phyloP scores from a whole-genome alignment of 2,113 vertebrate species.

The Apteryx mantelli region DNA sequence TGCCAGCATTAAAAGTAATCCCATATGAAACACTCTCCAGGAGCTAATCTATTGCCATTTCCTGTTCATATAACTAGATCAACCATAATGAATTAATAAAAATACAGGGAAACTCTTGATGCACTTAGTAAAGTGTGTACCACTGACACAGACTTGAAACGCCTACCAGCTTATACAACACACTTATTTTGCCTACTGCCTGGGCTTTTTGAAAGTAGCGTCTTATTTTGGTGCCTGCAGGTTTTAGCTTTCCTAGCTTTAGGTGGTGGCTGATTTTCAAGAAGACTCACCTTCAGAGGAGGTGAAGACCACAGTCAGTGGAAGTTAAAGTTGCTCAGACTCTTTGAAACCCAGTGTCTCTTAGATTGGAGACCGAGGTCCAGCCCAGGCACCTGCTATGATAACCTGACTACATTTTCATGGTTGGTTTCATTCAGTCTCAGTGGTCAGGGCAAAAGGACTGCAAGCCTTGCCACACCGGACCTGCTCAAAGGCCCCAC shows the following conservation, averaged over 20 bases:
- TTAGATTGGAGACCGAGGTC: no score
- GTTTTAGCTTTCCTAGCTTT: neutral
- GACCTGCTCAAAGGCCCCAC: neutral
- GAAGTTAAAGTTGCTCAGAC: neutral
- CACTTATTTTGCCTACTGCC: neutral
- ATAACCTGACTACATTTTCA: neutral
- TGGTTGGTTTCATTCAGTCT: neutral
- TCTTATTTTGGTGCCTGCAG: neutral
- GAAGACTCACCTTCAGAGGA: neutral
- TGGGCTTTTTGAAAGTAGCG: neutral
- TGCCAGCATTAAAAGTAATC: constrained; percentile 61
- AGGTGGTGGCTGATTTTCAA: neutral
- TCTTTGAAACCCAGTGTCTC: neutral
- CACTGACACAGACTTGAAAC: neutral
- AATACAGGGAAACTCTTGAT: neutral
- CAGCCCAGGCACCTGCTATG: neutral
- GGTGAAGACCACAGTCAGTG: neutral
- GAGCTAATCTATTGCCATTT: constrained; percentile 57
- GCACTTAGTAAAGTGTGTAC: neutral
- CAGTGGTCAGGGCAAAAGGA: neutral
- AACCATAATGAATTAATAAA: constrained; percentile 45
- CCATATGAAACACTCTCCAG: constrained; percentile 32
- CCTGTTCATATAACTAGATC: constrained; percentile 41
- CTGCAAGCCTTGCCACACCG: neutral
- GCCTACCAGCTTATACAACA: neutral